Base-by-base conservation (phyloP, 2,888 invertebrate genomes). In the Gonocerus acuteangulatus region DNA sequence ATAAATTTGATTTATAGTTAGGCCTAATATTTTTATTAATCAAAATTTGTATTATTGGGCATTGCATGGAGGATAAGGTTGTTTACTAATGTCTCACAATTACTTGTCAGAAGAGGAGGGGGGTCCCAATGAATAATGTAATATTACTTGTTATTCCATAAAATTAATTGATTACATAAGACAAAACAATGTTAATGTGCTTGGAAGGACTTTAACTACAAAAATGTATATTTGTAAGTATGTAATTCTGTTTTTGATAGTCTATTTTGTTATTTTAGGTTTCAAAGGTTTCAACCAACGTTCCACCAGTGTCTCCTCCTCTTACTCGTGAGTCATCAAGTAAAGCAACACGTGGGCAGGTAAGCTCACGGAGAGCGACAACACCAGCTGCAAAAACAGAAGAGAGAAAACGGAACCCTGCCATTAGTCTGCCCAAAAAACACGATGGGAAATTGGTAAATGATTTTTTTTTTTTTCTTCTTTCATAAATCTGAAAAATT, bases 351-450 rank as follows among this genome's bases (percentile, higher is more conserved):
- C 54, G 64, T 21, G 64, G 64, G n/a, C 65, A 63, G 34, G 66
- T 66, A 34, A 61, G 61, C 22, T 51, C 64, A 13, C 56, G 66
- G 48, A 57, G 66, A 44, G 66, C 66, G 1, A 66, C 66, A 39
- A 65, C 66, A 13, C 66, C 66, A 16, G 61, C 66, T 0, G 45
- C 63, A 1, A 56, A 54, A 23, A 58, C 57, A 19, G 65, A 65
- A 60, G 63, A 63, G 34, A 72, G 60, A 70, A 65, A 65, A 34
- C 15, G 65, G 22, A 47, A 19, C 7, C 23, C 65, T 1, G 16
- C 58, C 2, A 34, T 11, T 3, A 45, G 36, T 9, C 47, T 48
- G n/a, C 42, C 61, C 0, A 56, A 48, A 11, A 61, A 61, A 48
- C 42, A 57, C 21, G 57, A 57, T 39, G 48, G 57, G 6, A 57